phyloP scores from a whole-genome alignment of 2,797 vertebrate genomes.

The Crenuchus spilurus region DNA sequence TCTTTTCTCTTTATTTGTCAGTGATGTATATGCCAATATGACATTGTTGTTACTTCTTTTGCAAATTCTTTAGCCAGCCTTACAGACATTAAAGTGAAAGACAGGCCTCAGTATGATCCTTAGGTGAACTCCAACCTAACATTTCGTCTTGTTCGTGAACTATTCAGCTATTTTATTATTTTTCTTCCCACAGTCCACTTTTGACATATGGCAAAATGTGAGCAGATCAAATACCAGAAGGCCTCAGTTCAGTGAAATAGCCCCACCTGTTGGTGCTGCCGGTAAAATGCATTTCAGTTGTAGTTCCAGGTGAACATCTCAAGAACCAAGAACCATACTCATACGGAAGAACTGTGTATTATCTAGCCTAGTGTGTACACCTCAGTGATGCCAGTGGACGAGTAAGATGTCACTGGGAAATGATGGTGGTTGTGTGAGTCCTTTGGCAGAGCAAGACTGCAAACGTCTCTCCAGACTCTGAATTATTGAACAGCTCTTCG shows the following conservation, averaged over 20 bases:
- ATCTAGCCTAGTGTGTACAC: not conserved
- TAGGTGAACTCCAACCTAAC: not conserved
- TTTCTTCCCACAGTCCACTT: not conserved
- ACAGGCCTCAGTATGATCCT: not conserved
- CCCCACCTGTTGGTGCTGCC: constrained; percentile 48
- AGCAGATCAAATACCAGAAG: constrained; percentile 8
- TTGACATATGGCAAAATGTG: not conserved
- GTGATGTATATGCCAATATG: constrained; percentile 30
- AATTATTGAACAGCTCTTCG: constrained; percentile 52
- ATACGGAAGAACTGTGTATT: not conserved
- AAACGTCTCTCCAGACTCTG: constrained; percentile 44
- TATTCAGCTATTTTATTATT: not conserved
- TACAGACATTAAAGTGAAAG: not conserved
- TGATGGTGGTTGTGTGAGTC: constrained; percentile 37
- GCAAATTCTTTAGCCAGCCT: not conserved
- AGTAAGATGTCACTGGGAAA: constrained; percentile 10
- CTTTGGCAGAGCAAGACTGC: constrained; percentile 40
- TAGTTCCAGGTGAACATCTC: not conserved
- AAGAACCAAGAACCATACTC: not conserved
- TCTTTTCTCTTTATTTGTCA: constrained; percentile 34
- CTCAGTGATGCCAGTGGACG: not conserved
- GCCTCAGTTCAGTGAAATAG: constrained; percentile 36
- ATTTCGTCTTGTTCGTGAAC: no score
- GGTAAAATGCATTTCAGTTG: constrained; percentile 32
- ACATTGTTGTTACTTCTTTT: constrained; percentile 20